Evolutionary conservation across 2,797 vertebrate genomes (phyloP), one percentile per base, ranked within the genome.

Genomic region (Harpagifer antarcticus): DNA sequence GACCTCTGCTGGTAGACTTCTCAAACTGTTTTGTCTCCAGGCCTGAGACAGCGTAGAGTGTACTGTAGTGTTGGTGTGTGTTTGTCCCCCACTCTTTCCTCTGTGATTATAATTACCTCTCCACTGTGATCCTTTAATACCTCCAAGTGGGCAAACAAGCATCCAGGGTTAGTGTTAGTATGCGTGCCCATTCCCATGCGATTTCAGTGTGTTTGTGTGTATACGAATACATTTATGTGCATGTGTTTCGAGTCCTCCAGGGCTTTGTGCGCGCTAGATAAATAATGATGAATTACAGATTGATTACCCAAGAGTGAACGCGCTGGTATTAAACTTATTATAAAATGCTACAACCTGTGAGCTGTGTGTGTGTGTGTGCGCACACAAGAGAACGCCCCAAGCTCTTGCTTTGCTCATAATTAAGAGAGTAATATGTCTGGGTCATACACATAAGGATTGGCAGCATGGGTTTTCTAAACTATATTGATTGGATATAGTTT

Each of bases 201-300:
- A 79, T 20, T 50, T 37, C 67, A 66, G 54, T 65, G 55, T 9
- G 33, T 67, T 45, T 72, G 37, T 70, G 19, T 64, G 9, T 72
- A 13, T 68, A 31, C 9, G 17, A 66, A 14, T 56, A 64, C 14
- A 53, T 73, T 42, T 81, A 61, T 71, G 80, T 75, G 65, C 23
- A 43, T 66, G 70, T 40, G 65, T 37, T 20, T 2, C 44, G 67
- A 66, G 65, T 84, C 83, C 81, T 81, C 67, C 74, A 85, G 90
- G 89, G 72, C 65, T 73, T 82, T 86, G 81, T 79, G 76, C 10
- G 19, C 15, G 12, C 83, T 86, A 82, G 88, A 84, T 92, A 93
- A 93, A 93, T 93, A 92, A 91, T 90, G 84, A 90, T 89, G 91
- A 92, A 91, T 92, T 93, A 88, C 84, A 89, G 83, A 92, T 90